phyloP scores from a whole-genome alignment of 2,888 invertebrate species.

The Melanophora roralis region DNA sequence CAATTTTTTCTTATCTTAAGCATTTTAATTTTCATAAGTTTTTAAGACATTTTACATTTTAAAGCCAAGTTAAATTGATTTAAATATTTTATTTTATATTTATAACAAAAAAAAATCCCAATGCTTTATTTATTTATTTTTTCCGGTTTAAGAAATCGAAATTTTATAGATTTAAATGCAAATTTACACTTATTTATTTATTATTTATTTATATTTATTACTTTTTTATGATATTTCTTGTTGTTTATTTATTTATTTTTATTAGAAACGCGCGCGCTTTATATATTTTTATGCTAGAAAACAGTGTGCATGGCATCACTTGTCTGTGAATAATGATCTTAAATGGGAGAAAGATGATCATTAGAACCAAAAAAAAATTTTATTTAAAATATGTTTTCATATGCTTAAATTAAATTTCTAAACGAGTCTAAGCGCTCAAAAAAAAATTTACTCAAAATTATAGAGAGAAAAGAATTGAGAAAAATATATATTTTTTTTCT shows the following conservation, averaged over 20 bases:
- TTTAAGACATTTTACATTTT: no score
- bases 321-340: slow-evolving; percentile 3
- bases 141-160: not conserved
- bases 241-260: not conserved
- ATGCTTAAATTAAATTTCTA: not conserved
- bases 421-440: not conserved
- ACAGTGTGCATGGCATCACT: slow-evolving; percentile 29
- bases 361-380: not conserved
- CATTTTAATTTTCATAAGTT: no score
- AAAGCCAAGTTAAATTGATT: no score
- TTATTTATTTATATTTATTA: no score
- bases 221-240: not conserved
- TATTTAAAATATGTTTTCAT: not conserved
- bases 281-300: slow-evolving; percentile 4
- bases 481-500: not conserved
- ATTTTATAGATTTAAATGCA: no score
- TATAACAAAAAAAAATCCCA: no score
- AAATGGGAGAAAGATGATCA: not conserved
- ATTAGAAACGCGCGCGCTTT: slow-evolving; percentile 8
- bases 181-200: no score
- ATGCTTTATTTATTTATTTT: slow-evolving; percentile 11
- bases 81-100: no score
- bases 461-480: not conserved
- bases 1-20: no score
- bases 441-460: not conserved